phyloP scores from a whole-genome alignment of 1,140 invertebrate species.

The Ptiloglossa arizonensis region DNA sequence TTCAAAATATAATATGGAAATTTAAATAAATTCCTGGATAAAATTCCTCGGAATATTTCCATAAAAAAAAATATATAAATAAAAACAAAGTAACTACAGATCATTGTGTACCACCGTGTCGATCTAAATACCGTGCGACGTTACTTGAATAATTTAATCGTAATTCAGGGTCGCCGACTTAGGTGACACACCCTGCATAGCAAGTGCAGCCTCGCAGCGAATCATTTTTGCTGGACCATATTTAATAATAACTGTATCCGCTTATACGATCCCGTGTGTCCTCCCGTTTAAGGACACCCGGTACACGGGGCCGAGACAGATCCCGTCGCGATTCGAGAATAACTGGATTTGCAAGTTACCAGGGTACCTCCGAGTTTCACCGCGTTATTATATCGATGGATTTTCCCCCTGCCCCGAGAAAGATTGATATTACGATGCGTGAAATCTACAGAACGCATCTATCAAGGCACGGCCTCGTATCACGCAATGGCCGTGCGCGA shows the following conservation, averaged over 20 bases:
- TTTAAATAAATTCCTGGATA: too few species aligned
- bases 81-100: too few species aligned
- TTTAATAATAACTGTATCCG: background rate
- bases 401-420: background rate
- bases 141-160: too few species aligned
- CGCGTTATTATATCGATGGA: background rate
- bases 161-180: background rate
- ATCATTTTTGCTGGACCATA: background rate
- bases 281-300: background rate
- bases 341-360: conserved; percentile 8
- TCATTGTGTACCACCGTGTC: too few species aligned
- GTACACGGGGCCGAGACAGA: background rate
- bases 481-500: conserved; percentile 7
- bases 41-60: too few species aligned
- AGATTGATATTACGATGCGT: conserved; percentile 28
- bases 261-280: background rate
- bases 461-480: conserved; percentile 17
- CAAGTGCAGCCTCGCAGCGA: background rate
- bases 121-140: too few species aligned
- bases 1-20: too few species aligned
- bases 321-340: background rate
- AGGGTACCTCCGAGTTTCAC: background rate
- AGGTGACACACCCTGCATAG: background rate
- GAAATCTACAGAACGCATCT: conserved; percentile 14
- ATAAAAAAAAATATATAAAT: too few species aligned